Evolutionary conservation across 2,888 invertebrate genomes (phyloP), one percentile per base, ranked within the genome.

Genomic region (Crepidodera aurea): DNA sequence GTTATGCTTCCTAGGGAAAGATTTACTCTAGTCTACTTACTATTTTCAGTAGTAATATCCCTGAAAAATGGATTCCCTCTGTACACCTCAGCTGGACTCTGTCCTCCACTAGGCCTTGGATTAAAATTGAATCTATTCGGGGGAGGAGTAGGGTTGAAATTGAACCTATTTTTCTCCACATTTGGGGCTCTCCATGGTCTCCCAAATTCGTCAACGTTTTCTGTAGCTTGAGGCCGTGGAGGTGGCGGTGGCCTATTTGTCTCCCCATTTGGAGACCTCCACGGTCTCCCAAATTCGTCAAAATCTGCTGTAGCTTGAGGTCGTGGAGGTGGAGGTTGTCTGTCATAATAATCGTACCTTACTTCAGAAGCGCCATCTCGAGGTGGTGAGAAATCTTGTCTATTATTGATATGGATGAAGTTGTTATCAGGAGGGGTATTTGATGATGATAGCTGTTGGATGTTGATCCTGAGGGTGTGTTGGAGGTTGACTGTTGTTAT

Each of bases 401-500:
- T 3, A 6, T 5, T 5, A 1, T 12, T 44, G 0, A 13, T 44
- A 0, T 16, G 25, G 13, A 56, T 34, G 15, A 37, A 25, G 48
- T 60, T 64, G 19, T 59, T 68, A 46, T 57, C 50, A 5, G 46
- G 40, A 2, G 57, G 53, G 34, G 44, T 13, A 10, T 61, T 54
- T 34, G 58, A 40, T 5, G 51, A 25, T 4, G 61, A 29, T 12
- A 71, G 53, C 1, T 72, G 71, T 7, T 66, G 67, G 5, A 75
- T 67, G 50, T 75, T 80, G 2, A 83, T 71, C 69, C 76, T 82
- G n/a, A 86, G 73, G 29, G 80, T 82, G 73, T 85, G 84, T 61
- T 84, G 83, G 0, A 86, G 80, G 55, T 81, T 83, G 27, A 85
- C 79, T 0, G 83, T 83, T 5, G 84, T 84, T 51, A 79, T 56